A percentile compares a stretch with the other conserved stretches of the same genome.
phyloP scores from a whole-genome alignment of 2,113 vertebrate species.

The Penelope pileata region DNA sequence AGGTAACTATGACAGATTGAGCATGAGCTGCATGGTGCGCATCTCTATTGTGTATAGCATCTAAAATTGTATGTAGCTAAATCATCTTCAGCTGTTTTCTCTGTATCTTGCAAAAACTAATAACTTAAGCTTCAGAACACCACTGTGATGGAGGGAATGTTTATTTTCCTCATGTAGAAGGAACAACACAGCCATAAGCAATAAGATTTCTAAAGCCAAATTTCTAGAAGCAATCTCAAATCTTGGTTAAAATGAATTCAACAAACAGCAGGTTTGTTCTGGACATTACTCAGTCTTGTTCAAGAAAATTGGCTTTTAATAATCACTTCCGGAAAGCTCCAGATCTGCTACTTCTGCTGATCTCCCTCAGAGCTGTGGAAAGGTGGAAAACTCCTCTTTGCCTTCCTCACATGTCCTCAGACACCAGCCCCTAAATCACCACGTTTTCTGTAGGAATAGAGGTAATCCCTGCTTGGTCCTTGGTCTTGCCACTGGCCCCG shows the following conservation, averaged over 20 bases:
- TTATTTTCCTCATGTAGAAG: background rate
- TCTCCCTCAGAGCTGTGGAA: background rate
- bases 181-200: background rate
- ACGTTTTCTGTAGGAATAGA: background rate
- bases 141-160: background rate
- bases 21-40: background rate
- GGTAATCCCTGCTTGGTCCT: background rate
- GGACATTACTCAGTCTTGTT: background rate
- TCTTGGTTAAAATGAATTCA: background rate
- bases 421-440: background rate
- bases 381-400: background rate
- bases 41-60: background rate
- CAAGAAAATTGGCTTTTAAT: background rate
- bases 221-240: background rate
- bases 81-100: background rate
- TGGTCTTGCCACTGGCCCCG: background rate
- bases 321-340: background rate
- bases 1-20: background rate
- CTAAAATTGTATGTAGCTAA: background rate
- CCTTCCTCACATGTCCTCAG: background rate
- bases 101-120: background rate
- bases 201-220: background rate
- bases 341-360: background rate
- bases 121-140: background rate
- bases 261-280: background rate